These are phyloP conservation scores for Scyliorhinus canicula DNA, from an alignment of 2,797 vertebrate species.

Conservation along the genomic window DNA sequence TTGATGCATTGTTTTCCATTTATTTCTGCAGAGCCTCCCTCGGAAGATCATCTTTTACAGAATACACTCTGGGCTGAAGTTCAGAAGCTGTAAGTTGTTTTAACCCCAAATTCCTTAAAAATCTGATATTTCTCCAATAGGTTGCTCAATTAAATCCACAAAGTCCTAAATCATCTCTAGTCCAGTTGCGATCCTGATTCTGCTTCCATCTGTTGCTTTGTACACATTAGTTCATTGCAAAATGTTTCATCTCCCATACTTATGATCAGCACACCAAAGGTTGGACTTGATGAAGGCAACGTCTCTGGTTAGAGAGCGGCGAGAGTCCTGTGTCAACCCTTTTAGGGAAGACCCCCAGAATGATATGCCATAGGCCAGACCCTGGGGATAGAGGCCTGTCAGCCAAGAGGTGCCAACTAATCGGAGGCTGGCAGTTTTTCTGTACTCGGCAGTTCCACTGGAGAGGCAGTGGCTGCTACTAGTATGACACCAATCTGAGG, in stretches of 20 bases:
- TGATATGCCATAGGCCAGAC: background rate
- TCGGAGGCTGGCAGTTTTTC: background rate
- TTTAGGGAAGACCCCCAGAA: background rate
- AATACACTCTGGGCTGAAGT: constrained; percentile 96
- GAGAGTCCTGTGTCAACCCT: too few relatives aligned
- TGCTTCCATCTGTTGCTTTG: background rate
- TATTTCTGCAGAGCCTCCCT: constrained; percentile 77
- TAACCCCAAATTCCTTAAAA: background rate
- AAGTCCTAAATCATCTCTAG: background rate
- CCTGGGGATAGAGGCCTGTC: background rate
- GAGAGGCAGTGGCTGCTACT: too few relatives aligned
- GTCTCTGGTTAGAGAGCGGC: too few relatives aligned
- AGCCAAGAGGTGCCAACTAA: background rate
- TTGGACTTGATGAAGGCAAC: background rate
- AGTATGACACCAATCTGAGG: too few relatives aligned
- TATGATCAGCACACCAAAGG: background rate
- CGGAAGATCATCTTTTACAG: constrained; percentile 92
- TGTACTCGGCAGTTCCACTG: too few relatives aligned
- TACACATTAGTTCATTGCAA: background rate
- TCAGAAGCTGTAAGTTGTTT: constrained; percentile 84
- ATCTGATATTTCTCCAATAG: background rate
- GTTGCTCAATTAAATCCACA: background rate
- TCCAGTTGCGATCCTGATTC: background rate
- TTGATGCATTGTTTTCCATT: constrained; percentile 40
- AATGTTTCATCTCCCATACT: background rate